Percentiles rank a stretch among this genome's conserved stretches.
Conservation (phyloP, 2,797 vertebrate genomes). For the Mallotus villosus region DNA sequence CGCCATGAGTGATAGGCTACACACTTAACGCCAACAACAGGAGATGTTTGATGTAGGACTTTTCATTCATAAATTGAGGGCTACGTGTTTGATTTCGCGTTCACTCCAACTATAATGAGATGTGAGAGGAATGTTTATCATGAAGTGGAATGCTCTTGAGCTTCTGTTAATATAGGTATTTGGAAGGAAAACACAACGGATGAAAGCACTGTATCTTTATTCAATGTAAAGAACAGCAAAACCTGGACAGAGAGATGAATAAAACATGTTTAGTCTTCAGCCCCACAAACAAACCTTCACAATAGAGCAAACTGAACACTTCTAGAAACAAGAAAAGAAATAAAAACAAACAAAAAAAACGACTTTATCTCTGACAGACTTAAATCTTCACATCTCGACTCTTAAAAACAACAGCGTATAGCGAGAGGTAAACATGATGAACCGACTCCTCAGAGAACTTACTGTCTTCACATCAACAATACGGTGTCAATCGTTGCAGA, state of each 20-base stretch:
- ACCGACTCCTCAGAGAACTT: slow-evolving; percentile 21
- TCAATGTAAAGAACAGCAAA: slow-evolving; percentile 60
- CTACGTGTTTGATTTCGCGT: too few species aligned
- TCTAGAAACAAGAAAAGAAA: slow-evolving; percentile 25
- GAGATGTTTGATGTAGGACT: too few species aligned
- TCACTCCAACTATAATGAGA: too few species aligned
- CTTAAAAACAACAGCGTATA: slow-evolving; percentile 36
- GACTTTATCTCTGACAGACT: slow-evolving; percentile 44
- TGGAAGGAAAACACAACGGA: slow-evolving; percentile 14
- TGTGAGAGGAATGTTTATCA: too few species aligned
- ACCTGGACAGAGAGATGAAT: slow-evolving; percentile 47
- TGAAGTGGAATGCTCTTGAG: too few species aligned
- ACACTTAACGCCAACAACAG: too few species aligned
- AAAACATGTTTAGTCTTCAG: slow-evolving; percentile 48
- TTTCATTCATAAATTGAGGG: too few species aligned
- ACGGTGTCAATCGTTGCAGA: slow-evolving; percentile 12
- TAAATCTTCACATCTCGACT: slow-evolving; percentile 30
- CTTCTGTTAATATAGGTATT: too few species aligned
- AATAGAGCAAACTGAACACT: slow-evolving; percentile 36
- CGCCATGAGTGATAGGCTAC: too few species aligned
- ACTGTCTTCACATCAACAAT: slow-evolving; percentile 22
- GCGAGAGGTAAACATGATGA: slow-evolving; percentile 31
- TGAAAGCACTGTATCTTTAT: slow-evolving; percentile 64
- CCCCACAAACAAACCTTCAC: slow-evolving; percentile 52
- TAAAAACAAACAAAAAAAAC: slow-evolving; percentile 17